A percentile compares a stretch with the other conserved stretches of the same genome.
Evolutionary conservation across 2,888 invertebrate species (phyloP).

Genomic region (Chromoteleia sp.): DNA sequence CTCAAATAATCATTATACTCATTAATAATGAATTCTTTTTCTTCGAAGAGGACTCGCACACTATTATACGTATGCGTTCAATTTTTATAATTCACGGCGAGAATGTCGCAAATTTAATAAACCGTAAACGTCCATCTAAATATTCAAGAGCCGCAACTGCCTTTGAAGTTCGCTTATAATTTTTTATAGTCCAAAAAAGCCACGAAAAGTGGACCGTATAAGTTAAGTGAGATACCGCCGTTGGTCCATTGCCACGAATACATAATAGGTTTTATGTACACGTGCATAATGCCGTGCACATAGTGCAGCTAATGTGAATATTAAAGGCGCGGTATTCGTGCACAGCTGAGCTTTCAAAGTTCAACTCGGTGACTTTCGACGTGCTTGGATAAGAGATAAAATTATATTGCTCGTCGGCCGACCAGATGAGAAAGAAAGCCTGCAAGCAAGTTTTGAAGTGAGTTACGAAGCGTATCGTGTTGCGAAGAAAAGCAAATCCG

Average conservation of each 20-base stretch:
- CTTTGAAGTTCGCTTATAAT: constrained; percentile 65
- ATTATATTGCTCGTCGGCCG: constrained; percentile 68
- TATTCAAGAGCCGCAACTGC: constrained; percentile 59
- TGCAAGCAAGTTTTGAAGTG: constrained; percentile 67
- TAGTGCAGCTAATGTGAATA: constrained; percentile 68
- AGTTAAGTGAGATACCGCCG: constrained; percentile 66
- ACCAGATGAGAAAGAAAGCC: constrained; percentile 70
- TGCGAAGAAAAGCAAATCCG: constrained; percentile 64
- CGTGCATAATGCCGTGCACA: constrained; percentile 65
- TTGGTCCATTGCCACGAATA: constrained; percentile 70
- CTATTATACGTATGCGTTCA: constrained; percentile 21
- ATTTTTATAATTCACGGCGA: constrained; percentile 43
- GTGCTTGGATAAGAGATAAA: constrained; percentile 70
- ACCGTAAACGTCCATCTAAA: constrained; percentile 64
- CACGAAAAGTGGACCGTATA: constrained; percentile 59
- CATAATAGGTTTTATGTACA: constrained; percentile 69
- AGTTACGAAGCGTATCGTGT: constrained; percentile 67
- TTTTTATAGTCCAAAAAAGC: constrained; percentile 61
- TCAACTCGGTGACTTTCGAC: constrained; percentile 69
- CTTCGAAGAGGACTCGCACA: background rate
- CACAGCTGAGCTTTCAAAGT: constrained; percentile 69
- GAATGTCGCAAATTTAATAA: constrained; percentile 63
- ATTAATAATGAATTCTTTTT: background rate
- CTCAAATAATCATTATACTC: background rate
- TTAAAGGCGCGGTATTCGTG: constrained; percentile 67